These are phyloP conservation scores for Triplophysa dalaica DNA, from an alignment of 2,113 vertebrate genomes.

Conservation along the genomic window DNA sequence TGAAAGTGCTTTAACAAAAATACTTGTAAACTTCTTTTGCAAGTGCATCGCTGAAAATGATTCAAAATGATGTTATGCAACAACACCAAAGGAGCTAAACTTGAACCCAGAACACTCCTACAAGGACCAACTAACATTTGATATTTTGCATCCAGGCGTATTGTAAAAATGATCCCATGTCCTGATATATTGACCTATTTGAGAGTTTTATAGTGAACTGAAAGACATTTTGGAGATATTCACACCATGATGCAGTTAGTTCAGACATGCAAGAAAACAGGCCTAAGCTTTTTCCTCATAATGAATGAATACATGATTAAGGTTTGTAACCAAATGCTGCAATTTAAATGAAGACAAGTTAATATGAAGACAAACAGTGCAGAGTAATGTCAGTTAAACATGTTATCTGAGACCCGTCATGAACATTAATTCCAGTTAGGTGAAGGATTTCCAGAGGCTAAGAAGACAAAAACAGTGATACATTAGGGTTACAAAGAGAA, in stretches of 20 bases:
- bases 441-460: conserved; percentile 59
- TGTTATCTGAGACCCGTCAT: conserved; percentile 50
- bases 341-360: conserved; percentile 62
- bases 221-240: conserved; percentile 23
- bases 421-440: conserved; percentile 59
- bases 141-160: background rate
- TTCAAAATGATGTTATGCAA: too few relatives aligned
- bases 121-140: background rate
- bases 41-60: too few relatives aligned
- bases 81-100: too few relatives aligned
- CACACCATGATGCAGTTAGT: conserved; percentile 45
- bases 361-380: conserved; percentile 53
- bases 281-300: conserved; percentile 22
- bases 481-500: conserved; percentile 59
- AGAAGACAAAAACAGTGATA: conserved; percentile 55
- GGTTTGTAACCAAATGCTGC: conserved; percentile 33
- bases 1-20: too few relatives aligned
- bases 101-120: background rate
- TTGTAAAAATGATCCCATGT: too few relatives aligned
- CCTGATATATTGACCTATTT: background rate
- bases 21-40: too few relatives aligned
- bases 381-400: conserved; percentile 46
- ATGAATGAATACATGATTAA: conserved; percentile 14
- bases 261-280: conserved; percentile 45
- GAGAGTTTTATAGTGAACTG: conserved; percentile 3